phyloP scores from a whole-genome alignment of 2,888 invertebrate species.

The Caenorhabditis panamensis region DNA sequence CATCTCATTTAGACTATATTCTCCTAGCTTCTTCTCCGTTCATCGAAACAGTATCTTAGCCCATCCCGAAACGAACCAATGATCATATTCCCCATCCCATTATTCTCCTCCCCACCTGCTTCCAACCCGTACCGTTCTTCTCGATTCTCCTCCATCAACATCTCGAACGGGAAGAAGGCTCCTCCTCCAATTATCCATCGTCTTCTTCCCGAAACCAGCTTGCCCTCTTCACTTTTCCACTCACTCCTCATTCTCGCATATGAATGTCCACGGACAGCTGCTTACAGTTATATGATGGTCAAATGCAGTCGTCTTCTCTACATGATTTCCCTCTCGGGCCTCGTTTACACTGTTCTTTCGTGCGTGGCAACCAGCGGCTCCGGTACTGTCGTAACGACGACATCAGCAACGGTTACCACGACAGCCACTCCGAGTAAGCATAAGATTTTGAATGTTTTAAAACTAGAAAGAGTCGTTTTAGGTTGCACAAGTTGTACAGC shows the following conservation, averaged over 20 bases:
- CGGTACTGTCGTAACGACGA: slow-evolving; percentile 25
- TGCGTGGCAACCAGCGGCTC: slow-evolving; percentile 38
- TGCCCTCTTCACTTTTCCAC: slow-evolving; percentile 13
- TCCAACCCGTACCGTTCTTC: slow-evolving; percentile 17
- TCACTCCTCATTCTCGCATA: slow-evolving; percentile 25
- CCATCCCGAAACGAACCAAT: background rate
- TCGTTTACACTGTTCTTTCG: slow-evolving; percentile 21
- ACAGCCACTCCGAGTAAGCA: background rate
- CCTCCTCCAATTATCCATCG: slow-evolving; percentile 50
- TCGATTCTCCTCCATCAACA: slow-evolving; percentile 21
- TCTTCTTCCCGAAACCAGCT: slow-evolving; percentile 57
- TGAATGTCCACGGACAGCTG: slow-evolving; percentile 51
- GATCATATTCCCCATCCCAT: slow-evolving; percentile 4
- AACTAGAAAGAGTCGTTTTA: too few species aligned
- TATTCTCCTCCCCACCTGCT: too few species aligned
- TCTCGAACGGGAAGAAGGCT: slow-evolving; percentile 36
- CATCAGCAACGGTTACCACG: slow-evolving; percentile 7
- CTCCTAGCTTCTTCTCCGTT: background rate
- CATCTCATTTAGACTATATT: slow-evolving; percentile 1
- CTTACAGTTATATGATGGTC: slow-evolving; percentile 58
- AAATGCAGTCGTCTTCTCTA: slow-evolving; percentile 43
- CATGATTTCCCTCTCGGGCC: slow-evolving; percentile 13
- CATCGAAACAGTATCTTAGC: slow-evolving; percentile 1
- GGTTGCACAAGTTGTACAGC: slow-evolving; percentile 54
- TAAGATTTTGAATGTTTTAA: too few species aligned